phyloP scores from a whole-genome alignment of 2,888 invertebrate genomes.

The Rotaria sp. region DNA sequence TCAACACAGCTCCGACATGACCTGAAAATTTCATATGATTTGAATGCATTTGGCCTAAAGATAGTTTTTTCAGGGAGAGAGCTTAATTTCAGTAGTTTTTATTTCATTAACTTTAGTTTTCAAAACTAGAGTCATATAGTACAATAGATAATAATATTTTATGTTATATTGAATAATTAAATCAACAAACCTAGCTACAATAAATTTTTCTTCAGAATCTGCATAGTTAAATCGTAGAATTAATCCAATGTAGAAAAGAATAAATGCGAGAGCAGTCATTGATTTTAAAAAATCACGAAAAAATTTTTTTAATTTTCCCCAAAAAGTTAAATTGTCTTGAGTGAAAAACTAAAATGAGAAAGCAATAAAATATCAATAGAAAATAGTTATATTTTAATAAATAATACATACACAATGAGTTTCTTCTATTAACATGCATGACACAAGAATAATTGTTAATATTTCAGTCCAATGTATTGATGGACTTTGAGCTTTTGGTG shows the following conservation, averaged over 20 bases:
- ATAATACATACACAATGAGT: not conserved
- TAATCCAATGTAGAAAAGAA: not conserved
- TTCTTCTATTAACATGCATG: not conserved
- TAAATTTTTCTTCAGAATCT: not conserved
- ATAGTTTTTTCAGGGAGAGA: too few species aligned
- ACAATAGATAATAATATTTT: not conserved
- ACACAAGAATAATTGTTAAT: not conserved
- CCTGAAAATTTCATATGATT: too few species aligned
- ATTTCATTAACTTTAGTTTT: not conserved
- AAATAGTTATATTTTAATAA: not conserved
- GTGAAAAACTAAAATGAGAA: not conserved
- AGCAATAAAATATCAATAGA: not conserved
- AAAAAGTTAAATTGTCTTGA: not conserved
- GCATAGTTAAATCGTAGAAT: not conserved
- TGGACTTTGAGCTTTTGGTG: not conserved
- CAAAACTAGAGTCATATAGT: not conserved
- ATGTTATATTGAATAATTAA: too few species aligned
- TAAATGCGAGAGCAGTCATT: not conserved
- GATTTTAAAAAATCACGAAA: not conserved
- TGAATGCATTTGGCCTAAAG: too few species aligned
- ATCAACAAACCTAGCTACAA: not conserved
- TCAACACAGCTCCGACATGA: too few species aligned
- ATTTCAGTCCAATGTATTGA: constrained; percentile 23
- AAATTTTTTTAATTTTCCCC: not conserved
- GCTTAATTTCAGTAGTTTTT: too few species aligned